Base-by-base conservation (phyloP, 2,888 invertebrate genomes). In the Andricus quercusramuli region DNA sequence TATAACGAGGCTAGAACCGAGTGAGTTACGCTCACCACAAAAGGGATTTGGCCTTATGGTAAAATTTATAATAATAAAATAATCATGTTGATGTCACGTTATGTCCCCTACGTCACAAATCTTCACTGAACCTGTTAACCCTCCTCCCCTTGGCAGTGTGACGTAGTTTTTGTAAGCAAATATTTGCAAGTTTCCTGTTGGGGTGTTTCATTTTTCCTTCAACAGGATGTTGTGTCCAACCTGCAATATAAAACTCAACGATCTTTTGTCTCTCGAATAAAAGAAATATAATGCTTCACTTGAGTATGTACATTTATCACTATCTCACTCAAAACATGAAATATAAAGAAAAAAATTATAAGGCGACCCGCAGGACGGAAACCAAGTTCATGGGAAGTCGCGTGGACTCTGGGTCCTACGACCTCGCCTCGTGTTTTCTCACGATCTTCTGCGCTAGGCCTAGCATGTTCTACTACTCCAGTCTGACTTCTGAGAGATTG, bases 391-490 rank as follows among this genome's bases (percentile, higher is more conserved):
- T 59, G 59, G 59, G 59, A 59, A 59, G 59, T 59, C 59, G 59
- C 59, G 59, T 22, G 59, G 59, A 59, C 59, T 47, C 47, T 68
- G 82, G 84, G 85, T 86, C 86, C 85, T 85, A 84, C 87, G 88
- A 85, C 86, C 86, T 83, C 84, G 80, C 84, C 79, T 82, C 85
- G 85, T 80, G 82, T 80, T 85, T 89, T 89, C 88, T 89, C 88
- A 88, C 89, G 89, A 86, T 86, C 86, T 79, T 79, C 67, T 56
- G 6, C 4, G 22, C 22, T 59, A 59, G 59, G 22, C 59, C 59
- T 22, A 59, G 59, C 59, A 59, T 59, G 59, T 59, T 59, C n/a
- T 59, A 59, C 47, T 5, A 37, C 47, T 47, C 47, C 59, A 59
- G 4, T 59, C 59, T 13, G 20, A 22, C 11, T 59, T 59, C 59